Base-by-base conservation (phyloP, 2,113 vertebrate genomes). In the Ploceus nigricollis region DNA sequence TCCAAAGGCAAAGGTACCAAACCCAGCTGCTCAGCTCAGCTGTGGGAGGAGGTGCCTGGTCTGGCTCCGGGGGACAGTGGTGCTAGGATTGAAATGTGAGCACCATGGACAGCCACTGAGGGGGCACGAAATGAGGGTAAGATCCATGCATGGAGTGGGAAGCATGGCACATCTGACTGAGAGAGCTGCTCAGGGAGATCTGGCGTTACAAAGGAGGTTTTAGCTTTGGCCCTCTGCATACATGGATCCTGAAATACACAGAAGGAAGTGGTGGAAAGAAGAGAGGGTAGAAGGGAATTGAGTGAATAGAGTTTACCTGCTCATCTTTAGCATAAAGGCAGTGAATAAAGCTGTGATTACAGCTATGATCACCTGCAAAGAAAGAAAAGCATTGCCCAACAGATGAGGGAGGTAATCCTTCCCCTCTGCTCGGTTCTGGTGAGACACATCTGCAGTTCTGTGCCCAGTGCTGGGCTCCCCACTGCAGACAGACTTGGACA, bases 31-130 rank as follows among this genome's bases (percentile, higher is more conserved):
- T 76, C 28, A 50, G 9, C 6, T 7, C 0, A 40, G 21, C 27
- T 0, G 0, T 35, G n/a, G 20, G 30, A 87, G 15, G 25, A 70
- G 65, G 45, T 1, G 1, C 40, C 24, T 77, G 45, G 9, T n/a
- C 15, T 6, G 3, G 13, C 13, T 72, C 7, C 20, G 61, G 22
- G 27, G 30, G 4, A n/a, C 14, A 25, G 28, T 37, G 24, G 7
- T 40, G n/a, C 7, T 39, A 16, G 18, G 23, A 17, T 21, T 66
- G 45, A 85, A 66, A 63, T 66, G 17, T 39, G 35, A 27, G 35
- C 39, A 28, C 3, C 23, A 13, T 0, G 3, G 30, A 14, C 3
- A 2, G 31, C 31, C 82, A 61, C 10, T 60, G 63, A 69, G 12
- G 33, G 40, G 45, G 6, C 17, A 24, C 27, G 22, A 78, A 77